Base-by-base conservation (phyloP, 2,113 vertebrate species). In the Platycercus adscitus region DNA sequence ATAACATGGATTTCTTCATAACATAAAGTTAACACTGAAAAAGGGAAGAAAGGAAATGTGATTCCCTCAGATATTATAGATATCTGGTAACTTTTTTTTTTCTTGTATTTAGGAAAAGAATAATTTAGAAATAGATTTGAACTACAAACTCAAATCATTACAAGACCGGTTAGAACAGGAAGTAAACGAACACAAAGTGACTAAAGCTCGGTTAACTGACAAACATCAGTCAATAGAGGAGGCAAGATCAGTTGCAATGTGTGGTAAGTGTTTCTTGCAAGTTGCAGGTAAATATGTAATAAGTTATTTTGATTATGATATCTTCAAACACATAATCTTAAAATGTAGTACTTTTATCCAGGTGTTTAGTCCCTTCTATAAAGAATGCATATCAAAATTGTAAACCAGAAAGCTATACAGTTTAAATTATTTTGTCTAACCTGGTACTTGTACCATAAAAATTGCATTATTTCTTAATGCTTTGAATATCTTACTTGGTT, bases 191-290 rank as follows among this genome's bases (percentile, higher is more conserved):
- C 99, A 99, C 97, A 98, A 98, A 88, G 98, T 99, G 97, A 99
- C 99, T 24, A 99, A 99, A 93, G 99, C 99, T 19, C 98, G 99
- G 75, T 98, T 99, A 92, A 99, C 99, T 63, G 99, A 99, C 98
- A 99, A 99, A 92, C 99, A 99, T 86, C 99, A 99, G 79, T 99
- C 99, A 41, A 98, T 99, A 86, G 99, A 99, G 98, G 99, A 99
- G 96, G 99, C 99, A 95, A 99, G 99, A 96, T 99, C 99, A 61
- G 99, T 98, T 66, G 99, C 99, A 49, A 99, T 99, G 99, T 99
- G 97, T 91, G 99, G 99, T 99, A 98, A 97, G 98, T 98, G 31
- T 89, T 91, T 76, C 52, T 75, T 93, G 55, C 43, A 65, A 61
- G 43, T 63, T 91, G 90, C 80, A 70, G 33, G 14, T 65, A 58